Conservation (phyloP, 2,888 invertebrate genomes). For the Lepas anatifera region DNA sequence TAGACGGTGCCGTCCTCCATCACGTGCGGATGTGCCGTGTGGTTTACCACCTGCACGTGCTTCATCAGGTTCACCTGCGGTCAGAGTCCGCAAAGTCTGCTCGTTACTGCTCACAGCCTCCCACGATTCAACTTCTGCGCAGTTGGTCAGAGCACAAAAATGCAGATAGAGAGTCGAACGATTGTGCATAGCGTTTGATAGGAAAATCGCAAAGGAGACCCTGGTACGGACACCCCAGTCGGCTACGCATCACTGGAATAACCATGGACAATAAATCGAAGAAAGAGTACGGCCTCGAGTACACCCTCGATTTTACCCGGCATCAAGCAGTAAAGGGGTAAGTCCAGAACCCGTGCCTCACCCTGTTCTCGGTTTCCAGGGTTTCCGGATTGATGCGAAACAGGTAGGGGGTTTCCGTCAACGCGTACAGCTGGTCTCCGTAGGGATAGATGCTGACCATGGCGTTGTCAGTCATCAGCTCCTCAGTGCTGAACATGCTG, state of each 20-base stretch:
- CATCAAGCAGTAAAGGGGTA: too few relatives aligned
- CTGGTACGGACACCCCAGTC: too few relatives aligned
- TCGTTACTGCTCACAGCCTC: neutral
- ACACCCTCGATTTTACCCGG: too few relatives aligned
- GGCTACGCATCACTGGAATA: too few relatives aligned
- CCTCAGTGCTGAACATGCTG: constrained; percentile 22
- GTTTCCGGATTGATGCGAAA: constrained; percentile 60
- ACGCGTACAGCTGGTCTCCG: constrained; percentile 74
- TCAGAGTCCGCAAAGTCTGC: neutral
- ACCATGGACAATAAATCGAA: too few relatives aligned
- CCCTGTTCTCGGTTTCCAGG: constrained; percentile 40
- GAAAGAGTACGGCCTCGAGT: too few relatives aligned
- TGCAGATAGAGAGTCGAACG: too few relatives aligned
- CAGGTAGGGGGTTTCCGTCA: constrained; percentile 70
- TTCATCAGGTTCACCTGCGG: constrained; percentile 46
- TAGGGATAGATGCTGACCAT: constrained; percentile 84
- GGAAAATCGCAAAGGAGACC: too few relatives aligned
- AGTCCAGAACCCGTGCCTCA: neutral
- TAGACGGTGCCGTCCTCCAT: constrained; percentile 60
- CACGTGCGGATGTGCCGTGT: constrained; percentile 78
- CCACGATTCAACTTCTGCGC: too few relatives aligned
- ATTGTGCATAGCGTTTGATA: too few relatives aligned
- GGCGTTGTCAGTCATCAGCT: constrained; percentile 62
- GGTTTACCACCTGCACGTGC: constrained; percentile 55
- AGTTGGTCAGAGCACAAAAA: too few relatives aligned